Evolutionary conservation across 1,140 invertebrate genomes (phyloP).

Genomic region (Heliconius hermathena): DNA sequence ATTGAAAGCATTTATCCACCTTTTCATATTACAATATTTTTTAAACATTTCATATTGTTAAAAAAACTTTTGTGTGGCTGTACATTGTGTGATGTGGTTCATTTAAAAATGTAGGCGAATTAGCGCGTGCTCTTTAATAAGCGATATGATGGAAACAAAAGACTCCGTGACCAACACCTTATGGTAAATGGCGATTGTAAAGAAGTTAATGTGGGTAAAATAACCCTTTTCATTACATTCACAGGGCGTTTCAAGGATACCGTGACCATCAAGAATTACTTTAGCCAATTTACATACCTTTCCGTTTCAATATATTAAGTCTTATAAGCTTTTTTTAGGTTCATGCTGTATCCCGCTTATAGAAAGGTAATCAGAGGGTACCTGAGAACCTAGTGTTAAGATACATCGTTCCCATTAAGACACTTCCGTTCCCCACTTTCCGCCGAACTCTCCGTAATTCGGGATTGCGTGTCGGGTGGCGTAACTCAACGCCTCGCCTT

Average conservation of each 20-base stretch:
- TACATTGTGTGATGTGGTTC: constrained; percentile 37
- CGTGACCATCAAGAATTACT: background rate
- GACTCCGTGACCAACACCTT: constrained; percentile 50
- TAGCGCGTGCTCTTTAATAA: constrained; percentile 39
- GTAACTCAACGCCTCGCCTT: too few species aligned
- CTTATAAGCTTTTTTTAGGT: too few species aligned
- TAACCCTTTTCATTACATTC: constrained; percentile 23
- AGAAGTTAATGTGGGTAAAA: constrained; percentile 29
- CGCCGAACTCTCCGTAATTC: too few species aligned
- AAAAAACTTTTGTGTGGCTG: constrained; percentile 22
- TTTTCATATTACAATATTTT: background rate
- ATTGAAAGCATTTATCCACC: background rate
- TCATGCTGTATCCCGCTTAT: too few species aligned
- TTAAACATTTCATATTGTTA: background rate
- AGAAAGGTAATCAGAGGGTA: too few species aligned
- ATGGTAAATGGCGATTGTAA: constrained; percentile 43
- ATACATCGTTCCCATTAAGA: too few species aligned
- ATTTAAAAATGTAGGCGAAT: constrained; percentile 33
- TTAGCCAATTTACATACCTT: background rate
- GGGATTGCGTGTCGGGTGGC: too few species aligned
- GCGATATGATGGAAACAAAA: constrained; percentile 39
- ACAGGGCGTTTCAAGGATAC: background rate
- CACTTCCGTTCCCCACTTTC: too few species aligned
- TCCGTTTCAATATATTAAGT: background rate
- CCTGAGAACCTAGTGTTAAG: too few species aligned